These are phyloP conservation scores for Parnassius mnemosyne DNA, from an alignment of 2,888 invertebrate species.

Conservation along the genomic window DNA sequence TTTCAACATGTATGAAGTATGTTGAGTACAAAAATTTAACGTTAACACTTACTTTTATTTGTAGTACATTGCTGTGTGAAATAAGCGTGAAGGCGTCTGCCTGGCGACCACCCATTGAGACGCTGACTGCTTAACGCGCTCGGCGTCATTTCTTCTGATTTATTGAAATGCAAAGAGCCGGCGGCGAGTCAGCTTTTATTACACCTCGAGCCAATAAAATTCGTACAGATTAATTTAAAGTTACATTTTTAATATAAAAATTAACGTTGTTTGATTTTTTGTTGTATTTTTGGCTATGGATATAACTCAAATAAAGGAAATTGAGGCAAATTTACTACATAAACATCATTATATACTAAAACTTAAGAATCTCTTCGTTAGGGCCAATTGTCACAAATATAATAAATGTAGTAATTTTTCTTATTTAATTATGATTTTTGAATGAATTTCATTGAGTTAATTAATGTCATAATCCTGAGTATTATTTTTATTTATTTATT, in stretches of 20 bases:
- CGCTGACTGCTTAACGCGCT: slow-evolving; percentile 71
- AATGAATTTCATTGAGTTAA: no score
- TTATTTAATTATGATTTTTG: no score
- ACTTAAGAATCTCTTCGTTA: no score
- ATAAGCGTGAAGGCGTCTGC: slow-evolving; percentile 68
- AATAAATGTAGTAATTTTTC: no score
- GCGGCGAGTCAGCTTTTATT: slow-evolving; percentile 43
- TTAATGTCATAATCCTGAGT: no score
- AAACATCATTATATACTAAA: background rate
- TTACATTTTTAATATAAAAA: slow-evolving; percentile 3
- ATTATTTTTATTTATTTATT: no score
- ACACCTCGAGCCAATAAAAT: slow-evolving; percentile 43
- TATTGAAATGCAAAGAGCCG: slow-evolving; percentile 67
- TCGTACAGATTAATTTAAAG: slow-evolving; percentile 5
- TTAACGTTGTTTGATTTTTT: background rate
- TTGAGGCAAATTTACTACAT: background rate
- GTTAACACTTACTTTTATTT: slow-evolving; percentile 60
- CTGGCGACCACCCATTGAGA: slow-evolving; percentile 72
- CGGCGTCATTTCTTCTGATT: slow-evolving; percentile 76
- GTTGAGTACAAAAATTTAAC: slow-evolving; percentile 46
- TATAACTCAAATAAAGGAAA: no score
- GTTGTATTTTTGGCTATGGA: no score
- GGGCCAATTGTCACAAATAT: no score
- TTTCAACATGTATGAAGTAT: background rate
- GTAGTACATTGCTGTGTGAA: slow-evolving; percentile 63